Evolutionary conservation across 2,888 invertebrate species (phyloP).

Genomic region (Apamea monoglypha): DNA sequence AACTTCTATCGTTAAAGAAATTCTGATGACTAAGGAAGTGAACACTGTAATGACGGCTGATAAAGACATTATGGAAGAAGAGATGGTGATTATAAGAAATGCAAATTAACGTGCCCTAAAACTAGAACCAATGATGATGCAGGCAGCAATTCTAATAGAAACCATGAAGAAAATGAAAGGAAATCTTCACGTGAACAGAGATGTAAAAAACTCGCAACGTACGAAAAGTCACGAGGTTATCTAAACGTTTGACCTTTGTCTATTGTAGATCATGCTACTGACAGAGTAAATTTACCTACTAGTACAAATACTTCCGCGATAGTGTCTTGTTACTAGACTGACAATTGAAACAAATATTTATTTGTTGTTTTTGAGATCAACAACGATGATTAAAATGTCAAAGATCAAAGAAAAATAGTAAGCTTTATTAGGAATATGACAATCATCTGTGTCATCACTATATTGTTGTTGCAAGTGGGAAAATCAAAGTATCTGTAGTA

Average conservation of each 20-base stretch:
- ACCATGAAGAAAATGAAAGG: not conserved
- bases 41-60: not conserved
- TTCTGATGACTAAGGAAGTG: not conserved
- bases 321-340: conserved; percentile 34
- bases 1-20: not conserved
- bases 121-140: not conserved
- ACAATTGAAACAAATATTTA: conserved; percentile 39
- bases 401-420: conserved; percentile 29
- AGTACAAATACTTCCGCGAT: conserved; percentile 51
- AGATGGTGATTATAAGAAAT: not conserved
- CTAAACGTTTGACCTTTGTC: conserved; percentile 76
- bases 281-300: conserved; percentile 64
- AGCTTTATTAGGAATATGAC: conserved; percentile 9
- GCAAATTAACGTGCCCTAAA: not conserved
- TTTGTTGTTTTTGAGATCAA: conserved; percentile 33
- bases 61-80: not conserved
- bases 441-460: conserved; percentile 18
- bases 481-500: conserved; percentile 1
- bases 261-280: conserved; percentile 68
- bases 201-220: conserved; percentile 60
- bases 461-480: not conserved
- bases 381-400: conserved; percentile 20
- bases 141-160: not conserved
- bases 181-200: conserved; percentile 3
- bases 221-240: conserved; percentile 71